These are phyloP conservation scores for Eupithecia abbreviata DNA, from an alignment of 2,888 invertebrate genomes.

Conservation along the genomic window DNA sequence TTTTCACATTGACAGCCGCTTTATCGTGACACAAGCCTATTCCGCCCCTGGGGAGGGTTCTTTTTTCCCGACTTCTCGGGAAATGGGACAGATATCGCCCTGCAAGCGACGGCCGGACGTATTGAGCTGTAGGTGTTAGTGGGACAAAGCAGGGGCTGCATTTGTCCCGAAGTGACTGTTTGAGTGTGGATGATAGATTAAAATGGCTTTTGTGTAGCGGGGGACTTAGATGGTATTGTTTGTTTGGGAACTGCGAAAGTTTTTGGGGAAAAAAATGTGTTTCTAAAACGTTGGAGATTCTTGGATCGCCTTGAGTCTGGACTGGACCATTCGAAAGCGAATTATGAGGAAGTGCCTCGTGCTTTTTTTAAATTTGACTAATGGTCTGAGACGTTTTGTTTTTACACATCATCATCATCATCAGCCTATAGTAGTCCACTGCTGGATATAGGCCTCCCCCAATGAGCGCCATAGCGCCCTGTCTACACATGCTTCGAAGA, in stretches of 20 bases:
- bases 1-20: constrained; percentile 12
- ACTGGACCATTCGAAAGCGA: background rate
- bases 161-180: constrained; percentile 27
- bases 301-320: background rate
- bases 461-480: too few species aligned
- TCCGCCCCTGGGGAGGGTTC: constrained; percentile 43
- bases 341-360: background rate
- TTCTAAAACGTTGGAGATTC: background rate
- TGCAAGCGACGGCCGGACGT: constrained; percentile 47
- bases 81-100: constrained; percentile 56
- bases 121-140: constrained; percentile 43
- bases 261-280: constrained; percentile 7
- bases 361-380: background rate
- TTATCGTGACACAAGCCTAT: constrained; percentile 17
- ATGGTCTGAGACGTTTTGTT: background rate
- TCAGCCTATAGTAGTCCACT: too few species aligned
- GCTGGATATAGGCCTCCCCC: too few species aligned
- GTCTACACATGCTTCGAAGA: background rate
- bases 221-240: constrained; percentile 15
- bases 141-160: constrained; percentile 35
- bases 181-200: constrained; percentile 35
- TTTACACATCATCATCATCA: background rate
- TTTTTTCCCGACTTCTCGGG: constrained; percentile 51
- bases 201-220: constrained; percentile 25
- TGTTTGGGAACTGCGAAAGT: constrained; percentile 13